Conservation (phyloP, 2,888 invertebrate genomes). For the Eupithecia vulgata region DNA sequence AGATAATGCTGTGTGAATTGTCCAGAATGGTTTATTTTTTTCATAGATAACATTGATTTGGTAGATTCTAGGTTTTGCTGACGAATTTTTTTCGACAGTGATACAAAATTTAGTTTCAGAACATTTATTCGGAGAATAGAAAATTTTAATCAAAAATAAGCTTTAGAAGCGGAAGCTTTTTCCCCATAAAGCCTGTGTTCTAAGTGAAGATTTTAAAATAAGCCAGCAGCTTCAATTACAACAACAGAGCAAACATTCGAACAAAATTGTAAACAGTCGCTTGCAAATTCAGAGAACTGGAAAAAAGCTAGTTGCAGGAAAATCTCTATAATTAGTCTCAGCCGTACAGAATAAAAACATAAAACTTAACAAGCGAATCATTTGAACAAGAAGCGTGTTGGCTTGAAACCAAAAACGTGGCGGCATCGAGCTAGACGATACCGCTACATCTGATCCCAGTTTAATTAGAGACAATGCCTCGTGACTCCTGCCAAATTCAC, state of each 20-base stretch:
- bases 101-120: background rate
- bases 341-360: slow-evolving; percentile 55
- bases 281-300: slow-evolving; percentile 33
- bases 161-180: background rate
- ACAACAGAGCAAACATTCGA: slow-evolving; percentile 26
- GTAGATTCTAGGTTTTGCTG: background rate
- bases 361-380: slow-evolving; percentile 70
- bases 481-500: slow-evolving; percentile 58
- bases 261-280: slow-evolving; percentile 35
- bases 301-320: slow-evolving; percentile 37
- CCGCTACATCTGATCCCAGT: slow-evolving; percentile 72
- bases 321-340: slow-evolving; percentile 43
- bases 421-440: slow-evolving; percentile 54
- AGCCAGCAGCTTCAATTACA: slow-evolving; percentile 24
- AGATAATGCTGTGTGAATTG: no score
- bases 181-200: background rate
- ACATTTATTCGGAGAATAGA: background rate
- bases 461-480: slow-evolving; percentile 70
- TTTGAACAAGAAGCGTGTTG: slow-evolving; percentile 71
- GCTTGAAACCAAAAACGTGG: slow-evolving; percentile 72
- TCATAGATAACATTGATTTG: background rate
- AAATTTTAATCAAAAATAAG: background rate
- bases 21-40: no score
- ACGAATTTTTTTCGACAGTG: background rate
- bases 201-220: slow-evolving; percentile 1